These are phyloP conservation scores for Leptinotarsa tumamoca DNA, from an alignment of 2,888 invertebrate species.

Conservation along the genomic window DNA sequence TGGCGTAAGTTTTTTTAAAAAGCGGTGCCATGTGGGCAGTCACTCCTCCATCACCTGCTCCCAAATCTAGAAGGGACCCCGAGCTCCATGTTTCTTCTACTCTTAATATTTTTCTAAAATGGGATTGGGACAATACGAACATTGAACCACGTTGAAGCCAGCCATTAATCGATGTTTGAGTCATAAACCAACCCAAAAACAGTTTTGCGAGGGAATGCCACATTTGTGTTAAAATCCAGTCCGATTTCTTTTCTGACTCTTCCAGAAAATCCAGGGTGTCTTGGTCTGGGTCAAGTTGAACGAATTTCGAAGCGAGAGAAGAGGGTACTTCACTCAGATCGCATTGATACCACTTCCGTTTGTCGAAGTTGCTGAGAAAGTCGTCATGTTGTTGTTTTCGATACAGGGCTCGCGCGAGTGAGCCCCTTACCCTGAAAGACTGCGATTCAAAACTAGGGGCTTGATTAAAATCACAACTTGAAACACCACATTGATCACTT, in stretches of 20 bases:
- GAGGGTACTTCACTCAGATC: constrained; percentile 70
- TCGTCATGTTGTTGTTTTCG: constrained; percentile 80
- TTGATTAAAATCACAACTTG: constrained; percentile 34
- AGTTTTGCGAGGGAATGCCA: constrained; percentile 90
- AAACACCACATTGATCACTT: constrained; percentile 35
- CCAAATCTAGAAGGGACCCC: constrained; percentile 82
- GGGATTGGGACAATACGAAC: constrained; percentile 92
- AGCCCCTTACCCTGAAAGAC: constrained; percentile 75
- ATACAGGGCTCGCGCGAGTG: constrained; percentile 78
- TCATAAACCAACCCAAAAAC: constrained; percentile 91
- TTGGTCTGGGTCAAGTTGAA: constrained; percentile 77
- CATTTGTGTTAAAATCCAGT: constrained; percentile 88
- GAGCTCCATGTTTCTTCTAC: constrained; percentile 63
- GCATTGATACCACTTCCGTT: constrained; percentile 81
- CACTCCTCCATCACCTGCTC: constrained; percentile 96
- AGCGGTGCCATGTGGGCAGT: constrained; percentile 83
- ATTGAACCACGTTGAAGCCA: constrained; percentile 92
- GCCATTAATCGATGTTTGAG: constrained; percentile 96
- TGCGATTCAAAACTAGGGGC: constrained; percentile 30
- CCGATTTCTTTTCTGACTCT: constrained; percentile 82
- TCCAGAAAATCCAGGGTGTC: constrained; percentile 82
- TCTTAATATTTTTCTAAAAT: constrained; percentile 77
- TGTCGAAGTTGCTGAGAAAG: constrained; percentile 76
- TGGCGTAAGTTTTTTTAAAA: constrained; percentile 83
- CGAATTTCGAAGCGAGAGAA: constrained; percentile 72